Evolutionary conservation across 2,113 vertebrate species (phyloP), one percentile per base, ranked within the genome.

Genomic region (Stigmatopora argus): DNA sequence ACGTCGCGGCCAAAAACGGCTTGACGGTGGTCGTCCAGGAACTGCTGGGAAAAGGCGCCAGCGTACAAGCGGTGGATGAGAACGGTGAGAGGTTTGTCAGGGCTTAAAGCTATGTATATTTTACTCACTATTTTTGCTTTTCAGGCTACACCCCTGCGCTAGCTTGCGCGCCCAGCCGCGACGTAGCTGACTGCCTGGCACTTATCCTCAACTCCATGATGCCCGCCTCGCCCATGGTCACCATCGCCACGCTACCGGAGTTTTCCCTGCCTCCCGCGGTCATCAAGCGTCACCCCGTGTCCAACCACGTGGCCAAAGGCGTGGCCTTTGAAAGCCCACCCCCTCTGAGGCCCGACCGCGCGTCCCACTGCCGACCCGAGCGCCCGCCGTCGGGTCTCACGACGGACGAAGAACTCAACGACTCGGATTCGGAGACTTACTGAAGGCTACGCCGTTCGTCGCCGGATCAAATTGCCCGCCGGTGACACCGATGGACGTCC

Each of bases 171-270:
- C 96, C 96, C 60, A 99, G 95, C 76, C 96, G 95, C 68, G 96
- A 99, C 1, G 96, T 99, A 69, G 96, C 96, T 0, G 96, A 99
- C 80, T 99, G 96, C 86, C 87, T 99, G 51, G 95, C 96, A 2
- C 95, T 99, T 73, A 99, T 99, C 85, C 89, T 99, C 87, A 93
- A 95, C 91, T 98, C 94, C 47, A 99, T 98, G 96, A 95, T 99
- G 94, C 96, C 96, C 72, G 82, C 95, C 69, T 95, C 96, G 5
- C 94, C 96, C 1, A 83, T 87, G 84, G 92, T 92, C 85, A 94
- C 91, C 87, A 92, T 89, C 48, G 83, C 87, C 62, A 72, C 84
- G 9, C 72, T 95, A 75, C 92, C 94, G 23, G 88, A 91, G 17
- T 85, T 96, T 59, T 90, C 93, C 0, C 94, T 94, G 74, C 91